Evolutionary conservation across 2,888 invertebrate species (phyloP).

Genomic region (Cryptus armator): DNA sequence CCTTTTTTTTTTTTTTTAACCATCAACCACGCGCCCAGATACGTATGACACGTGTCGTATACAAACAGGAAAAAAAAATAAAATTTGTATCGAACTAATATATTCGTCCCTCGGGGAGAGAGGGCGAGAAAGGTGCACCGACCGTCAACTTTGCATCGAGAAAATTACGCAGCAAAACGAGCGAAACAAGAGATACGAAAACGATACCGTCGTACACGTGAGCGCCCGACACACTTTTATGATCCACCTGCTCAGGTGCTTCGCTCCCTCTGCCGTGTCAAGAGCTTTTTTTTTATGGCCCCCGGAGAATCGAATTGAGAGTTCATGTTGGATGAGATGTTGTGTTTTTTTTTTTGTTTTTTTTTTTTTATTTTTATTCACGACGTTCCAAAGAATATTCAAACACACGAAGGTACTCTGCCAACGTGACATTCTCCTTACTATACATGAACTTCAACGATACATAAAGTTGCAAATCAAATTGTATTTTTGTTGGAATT

Average conservation of each 20-base stretch:
- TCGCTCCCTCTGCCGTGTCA: background rate
- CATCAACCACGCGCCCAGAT: background rate
- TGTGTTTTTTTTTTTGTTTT: background rate
- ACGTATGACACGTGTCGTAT: background rate
- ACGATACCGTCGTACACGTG: background rate
- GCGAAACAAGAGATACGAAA: slow-evolving; percentile 5
- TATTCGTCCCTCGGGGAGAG: slow-evolving; percentile 18
- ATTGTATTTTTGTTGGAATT: background rate
- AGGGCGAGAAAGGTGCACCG: background rate
- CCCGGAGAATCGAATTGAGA: slow-evolving; percentile 33
- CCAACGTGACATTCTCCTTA: background rate
- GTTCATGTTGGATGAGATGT: slow-evolving; percentile 10
- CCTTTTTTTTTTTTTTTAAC: too few relatives aligned
- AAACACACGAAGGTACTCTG: background rate
- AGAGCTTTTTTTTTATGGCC: background rate
- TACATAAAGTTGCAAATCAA: background rate
- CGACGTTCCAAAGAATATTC: background rate
- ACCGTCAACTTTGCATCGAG: slow-evolving; percentile 8
- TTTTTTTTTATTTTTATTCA: too few relatives aligned
- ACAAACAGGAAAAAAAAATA: background rate
- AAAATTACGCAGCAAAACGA: slow-evolving; percentile 17
- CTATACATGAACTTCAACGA: background rate
- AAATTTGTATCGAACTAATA: background rate
- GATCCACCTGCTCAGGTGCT: slow-evolving; percentile 25
- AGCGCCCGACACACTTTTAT: slow-evolving; percentile 25